Base-by-base conservation (phyloP, 2,797 vertebrate species). In the Darevskia mixta region DNA sequence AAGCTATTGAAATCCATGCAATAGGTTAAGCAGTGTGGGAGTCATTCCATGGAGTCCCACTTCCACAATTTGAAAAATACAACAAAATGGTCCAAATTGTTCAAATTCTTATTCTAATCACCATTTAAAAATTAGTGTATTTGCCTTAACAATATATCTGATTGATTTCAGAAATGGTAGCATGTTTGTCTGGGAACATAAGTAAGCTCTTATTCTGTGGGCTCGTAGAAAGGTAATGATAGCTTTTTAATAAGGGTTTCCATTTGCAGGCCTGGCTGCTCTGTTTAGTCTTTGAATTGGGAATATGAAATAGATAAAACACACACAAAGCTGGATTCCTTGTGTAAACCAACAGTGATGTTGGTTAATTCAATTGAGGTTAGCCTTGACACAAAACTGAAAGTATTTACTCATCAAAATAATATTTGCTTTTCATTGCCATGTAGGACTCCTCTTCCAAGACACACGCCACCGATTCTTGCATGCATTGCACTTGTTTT, bases 1-100 rank as follows among this genome's bases (percentile, higher is more conserved):
- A 69, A 87, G 82, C 66, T 49, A 23, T 7, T 76, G 86, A 80
- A 91, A 93, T 87, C 76, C 86, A 76, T 88, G 55, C 64, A 69
- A 66, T 85, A 38, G 77, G 45, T 93, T 85, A 84, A 69, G 88
- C 79, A 45, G 61, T 90, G 49, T 18, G 2, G 67, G 71, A 23
- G 89, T 87, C 88, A 93, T 83, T 90, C 64, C 13, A 76, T 35
- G 49, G 32, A 76, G 5, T 49, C 32, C 61, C 43, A 85, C 20
- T 80, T 81, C 35, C 92, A 82, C 0, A 0, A 58, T 79, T 3
- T 20, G 8, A 80, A 87, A 4, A 8, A 32, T 84, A 77, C 76
- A 23, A 3, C 64, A 86, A 25, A 9, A 27, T 58, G 83, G 80
- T 64, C 78, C 75, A 66, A 88, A 88, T 81, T 32, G 72, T 80